Conservation (phyloP, 2,113 vertebrate genomes). For the Tragelaphus buxtoni region DNA sequence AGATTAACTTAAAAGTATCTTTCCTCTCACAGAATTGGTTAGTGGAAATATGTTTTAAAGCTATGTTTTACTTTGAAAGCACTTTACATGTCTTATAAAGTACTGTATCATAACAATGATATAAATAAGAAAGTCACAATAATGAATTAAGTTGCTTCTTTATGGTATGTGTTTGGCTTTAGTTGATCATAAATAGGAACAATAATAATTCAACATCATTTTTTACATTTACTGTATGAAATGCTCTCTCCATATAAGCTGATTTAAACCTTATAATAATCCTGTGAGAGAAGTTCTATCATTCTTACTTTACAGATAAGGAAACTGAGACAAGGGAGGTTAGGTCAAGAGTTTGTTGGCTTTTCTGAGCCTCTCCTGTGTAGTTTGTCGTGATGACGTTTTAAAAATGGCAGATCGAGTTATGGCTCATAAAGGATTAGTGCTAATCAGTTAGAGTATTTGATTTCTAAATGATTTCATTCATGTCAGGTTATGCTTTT, state of each 20-base stretch:
- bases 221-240: background rate
- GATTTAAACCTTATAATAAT: background rate
- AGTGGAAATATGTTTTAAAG: constrained; percentile 22
- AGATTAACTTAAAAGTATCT: constrained; percentile 4
- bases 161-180: background rate
- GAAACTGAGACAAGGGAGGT: background rate
- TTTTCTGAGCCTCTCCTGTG: constrained; percentile 2
- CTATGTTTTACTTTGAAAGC: background rate
- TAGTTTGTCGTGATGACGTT: background rate
- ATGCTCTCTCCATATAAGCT: background rate
- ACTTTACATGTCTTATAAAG: background rate
- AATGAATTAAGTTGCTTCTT: background rate
- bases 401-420: background rate
- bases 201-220: background rate
- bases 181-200: background rate
- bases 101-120: background rate
- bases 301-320: background rate
- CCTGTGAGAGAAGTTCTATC: background rate
- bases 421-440: background rate
- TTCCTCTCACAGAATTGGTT: background rate
- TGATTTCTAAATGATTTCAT: background rate
- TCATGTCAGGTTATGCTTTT: constrained; percentile 19
- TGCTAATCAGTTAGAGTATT: background rate
- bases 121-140: background rate
- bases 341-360: background rate